phyloP scores from a whole-genome alignment of 1,140 invertebrate genomes.

The Plodia interpunctella region DNA sequence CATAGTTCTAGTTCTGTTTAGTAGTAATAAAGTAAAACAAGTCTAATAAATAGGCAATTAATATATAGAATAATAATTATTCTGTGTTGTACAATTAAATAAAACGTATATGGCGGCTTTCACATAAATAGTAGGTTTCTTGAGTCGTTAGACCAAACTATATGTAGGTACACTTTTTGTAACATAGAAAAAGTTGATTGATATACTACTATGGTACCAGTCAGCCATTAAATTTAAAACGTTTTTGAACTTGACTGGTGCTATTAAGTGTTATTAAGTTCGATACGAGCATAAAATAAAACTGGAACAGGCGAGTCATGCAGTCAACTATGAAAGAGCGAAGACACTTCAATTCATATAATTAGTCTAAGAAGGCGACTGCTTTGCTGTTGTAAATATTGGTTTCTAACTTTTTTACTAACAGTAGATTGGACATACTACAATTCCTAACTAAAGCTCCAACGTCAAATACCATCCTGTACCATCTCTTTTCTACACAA shows the following conservation, averaged over 20 bases:
- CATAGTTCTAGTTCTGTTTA: too few relatives aligned
- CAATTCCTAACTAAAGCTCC: too few relatives aligned
- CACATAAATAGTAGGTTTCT: neutral
- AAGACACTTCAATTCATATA: neutral
- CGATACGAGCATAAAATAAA: conserved; percentile 11
- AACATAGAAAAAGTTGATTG: conserved; percentile 25
- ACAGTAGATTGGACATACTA: too few relatives aligned
- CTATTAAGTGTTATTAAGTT: conserved; percentile 37
- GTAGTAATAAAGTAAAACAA: neutral
- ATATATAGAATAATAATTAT: neutral
- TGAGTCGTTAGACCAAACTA: conserved; percentile 1
- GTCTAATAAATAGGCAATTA: neutral
- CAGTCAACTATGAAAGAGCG: neutral
- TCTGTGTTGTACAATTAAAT: too few relatives aligned
- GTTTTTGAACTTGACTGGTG: conserved; percentile 37
- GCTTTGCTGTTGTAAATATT: too few relatives aligned
- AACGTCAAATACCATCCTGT: too few relatives aligned
- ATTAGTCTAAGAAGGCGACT: too few relatives aligned
- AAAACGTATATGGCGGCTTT: neutral
- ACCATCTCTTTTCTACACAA: too few relatives aligned
- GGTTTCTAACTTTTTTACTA: too few relatives aligned
- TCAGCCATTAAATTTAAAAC: conserved; percentile 32
- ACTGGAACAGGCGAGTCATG: neutral
- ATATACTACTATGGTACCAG: conserved; percentile 26
- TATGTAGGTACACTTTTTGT: neutral